Percentiles rank a stretch among this genome's conserved stretches.
These are phyloP conservation scores for Garrulus glandarius DNA, from an alignment of 2,797 vertebrate species.

Conservation along the genomic window DNA sequence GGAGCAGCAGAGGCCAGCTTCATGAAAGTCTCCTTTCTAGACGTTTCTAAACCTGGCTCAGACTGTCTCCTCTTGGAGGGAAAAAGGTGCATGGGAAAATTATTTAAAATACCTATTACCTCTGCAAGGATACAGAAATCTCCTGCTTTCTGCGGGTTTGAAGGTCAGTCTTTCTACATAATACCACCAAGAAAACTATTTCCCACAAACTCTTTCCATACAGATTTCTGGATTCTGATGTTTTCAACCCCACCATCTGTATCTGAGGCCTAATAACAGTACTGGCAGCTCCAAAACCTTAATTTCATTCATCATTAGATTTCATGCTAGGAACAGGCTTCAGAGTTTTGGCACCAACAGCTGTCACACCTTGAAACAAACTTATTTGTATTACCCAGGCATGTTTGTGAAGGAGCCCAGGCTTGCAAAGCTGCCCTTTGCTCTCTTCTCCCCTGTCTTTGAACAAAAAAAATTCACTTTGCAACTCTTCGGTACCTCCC, in stretches of 20 bases:
- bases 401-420: neutral
- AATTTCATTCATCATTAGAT: constrained; percentile 34
- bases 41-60: neutral
- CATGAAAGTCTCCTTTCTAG: neutral
- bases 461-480: neutral
- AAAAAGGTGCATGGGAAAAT: neutral
- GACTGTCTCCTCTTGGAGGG: neutral
- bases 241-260: neutral
- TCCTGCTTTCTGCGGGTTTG: neutral
- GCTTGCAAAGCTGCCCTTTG: neutral
- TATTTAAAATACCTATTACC: neutral
- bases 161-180: neutral
- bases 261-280: neutral
- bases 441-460: neutral
- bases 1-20: neutral
- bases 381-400: neutral
- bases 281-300: neutral
- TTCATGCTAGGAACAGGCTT: constrained; percentile 10
- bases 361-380: constrained; percentile 27
- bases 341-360: neutral
- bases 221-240: neutral
- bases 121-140: neutral
- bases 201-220: neutral
- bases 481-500: neutral
- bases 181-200: neutral